These are phyloP conservation scores for Schizaphis graminum DNA, from an alignment of 2,888 invertebrate genomes.

Conservation along the genomic window DNA sequence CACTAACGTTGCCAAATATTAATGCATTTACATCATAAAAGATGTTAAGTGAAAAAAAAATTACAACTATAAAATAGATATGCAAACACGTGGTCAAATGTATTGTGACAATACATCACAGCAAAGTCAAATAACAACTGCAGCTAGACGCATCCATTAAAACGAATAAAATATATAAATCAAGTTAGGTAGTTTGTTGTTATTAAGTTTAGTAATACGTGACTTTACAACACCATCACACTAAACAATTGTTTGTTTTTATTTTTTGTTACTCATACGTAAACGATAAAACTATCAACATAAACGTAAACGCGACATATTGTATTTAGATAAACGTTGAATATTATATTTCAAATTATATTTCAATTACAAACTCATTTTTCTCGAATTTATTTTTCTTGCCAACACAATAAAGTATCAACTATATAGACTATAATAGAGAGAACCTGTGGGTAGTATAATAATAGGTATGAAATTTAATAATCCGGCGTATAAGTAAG, in stretches of 20 bases:
- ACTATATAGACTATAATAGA: background rate
- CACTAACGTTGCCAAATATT: conserved; percentile 14
- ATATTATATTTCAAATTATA: conserved; percentile 5
- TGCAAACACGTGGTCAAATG: background rate
- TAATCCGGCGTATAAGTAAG: background rate
- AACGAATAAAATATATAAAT: background rate
- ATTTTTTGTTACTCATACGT: background rate
- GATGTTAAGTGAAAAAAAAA: background rate
- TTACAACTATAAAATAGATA: background rate
- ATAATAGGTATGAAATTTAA: background rate
- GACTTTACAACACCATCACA: background rate
- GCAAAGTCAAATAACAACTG: background rate
- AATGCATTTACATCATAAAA: background rate
- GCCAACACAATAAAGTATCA: background rate
- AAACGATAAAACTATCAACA: background rate
- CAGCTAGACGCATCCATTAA: background rate
- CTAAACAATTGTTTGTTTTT: background rate
- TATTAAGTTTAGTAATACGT: background rate
- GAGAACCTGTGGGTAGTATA: background rate
- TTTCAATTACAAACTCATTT: background rate
- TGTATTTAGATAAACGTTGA: background rate
- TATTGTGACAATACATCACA: background rate
- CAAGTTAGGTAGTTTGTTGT: background rate
- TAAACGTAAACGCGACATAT: background rate
- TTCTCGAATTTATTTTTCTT: background rate